Evolutionary conservation across 2,888 invertebrate species (phyloP).

Genomic region (Drosophila mayaguana): DNA sequence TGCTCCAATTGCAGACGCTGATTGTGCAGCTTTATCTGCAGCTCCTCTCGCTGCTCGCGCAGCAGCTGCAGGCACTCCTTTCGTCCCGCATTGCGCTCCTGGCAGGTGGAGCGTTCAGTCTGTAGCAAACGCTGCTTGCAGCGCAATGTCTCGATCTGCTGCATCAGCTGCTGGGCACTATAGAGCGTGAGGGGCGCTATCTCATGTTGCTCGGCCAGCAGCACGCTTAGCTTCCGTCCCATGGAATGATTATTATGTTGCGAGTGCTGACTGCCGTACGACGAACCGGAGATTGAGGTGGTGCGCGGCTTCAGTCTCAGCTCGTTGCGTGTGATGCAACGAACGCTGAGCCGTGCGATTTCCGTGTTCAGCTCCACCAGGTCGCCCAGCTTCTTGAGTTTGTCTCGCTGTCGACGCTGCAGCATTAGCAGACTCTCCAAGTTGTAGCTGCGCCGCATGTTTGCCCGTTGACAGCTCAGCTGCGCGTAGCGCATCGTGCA

Average conservation of each 20-base stretch:
- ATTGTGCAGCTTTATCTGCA: conserved; percentile 86
- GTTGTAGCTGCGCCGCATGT: conserved; percentile 90
- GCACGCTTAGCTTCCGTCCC: conserved; percentile 82
- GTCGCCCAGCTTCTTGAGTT: conserved; percentile 89
- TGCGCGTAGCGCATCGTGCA: conserved; percentile 82
- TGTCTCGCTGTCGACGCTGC: conserved; percentile 90
- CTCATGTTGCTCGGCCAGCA: conserved; percentile 80
- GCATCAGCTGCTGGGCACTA: conserved; percentile 80
- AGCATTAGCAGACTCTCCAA: conserved; percentile 89
- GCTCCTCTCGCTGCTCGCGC: conserved; percentile 89
- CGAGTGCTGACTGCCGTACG: conserved; percentile 47
- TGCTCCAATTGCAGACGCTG: conserved; percentile 54
- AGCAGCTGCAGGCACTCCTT: conserved; percentile 88
- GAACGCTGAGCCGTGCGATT: conserved; percentile 86
- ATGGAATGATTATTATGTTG: conserved; percentile 79
- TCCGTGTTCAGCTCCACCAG: conserved; percentile 86
- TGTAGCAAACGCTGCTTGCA: conserved; percentile 70
- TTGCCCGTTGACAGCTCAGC: conserved; percentile 86
- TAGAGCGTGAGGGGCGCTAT: conserved; percentile 81
- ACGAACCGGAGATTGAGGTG: conserved; percentile 62
- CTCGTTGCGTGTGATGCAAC: conserved; percentile 77
- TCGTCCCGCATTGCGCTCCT: conserved; percentile 83
- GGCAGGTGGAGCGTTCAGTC: conserved; percentile 62
- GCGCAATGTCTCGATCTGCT: conserved; percentile 71
- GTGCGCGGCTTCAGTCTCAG: conserved; percentile 71